A percentile compares a stretch with the other conserved stretches of the same genome.
Conservation (phyloP, 2,113 vertebrate species). For the Cheirogaleus medius region DNA sequence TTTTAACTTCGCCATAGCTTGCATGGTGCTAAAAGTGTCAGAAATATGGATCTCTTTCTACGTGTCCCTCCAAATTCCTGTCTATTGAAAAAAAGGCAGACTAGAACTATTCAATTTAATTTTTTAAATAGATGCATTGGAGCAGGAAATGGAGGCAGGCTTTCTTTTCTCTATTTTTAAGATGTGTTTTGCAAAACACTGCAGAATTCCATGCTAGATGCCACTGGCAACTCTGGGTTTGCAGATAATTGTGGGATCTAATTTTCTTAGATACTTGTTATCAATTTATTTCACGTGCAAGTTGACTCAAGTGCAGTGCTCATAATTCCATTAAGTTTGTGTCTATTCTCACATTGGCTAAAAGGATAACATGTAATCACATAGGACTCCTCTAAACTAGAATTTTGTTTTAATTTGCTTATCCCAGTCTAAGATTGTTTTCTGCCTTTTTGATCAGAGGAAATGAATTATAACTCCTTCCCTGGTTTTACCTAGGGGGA, state of each 20-base stretch:
- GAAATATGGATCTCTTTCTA: neutral
- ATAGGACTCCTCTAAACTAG: neutral
- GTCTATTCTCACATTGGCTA: neutral
- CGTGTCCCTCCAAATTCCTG: neutral
- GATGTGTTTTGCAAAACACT: neutral
- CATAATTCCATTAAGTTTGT: neutral
- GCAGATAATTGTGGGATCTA: neutral
- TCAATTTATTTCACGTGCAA: slow-evolving; percentile 9
- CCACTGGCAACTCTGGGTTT: neutral
- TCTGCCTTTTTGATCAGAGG: neutral
- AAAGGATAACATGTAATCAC: neutral
- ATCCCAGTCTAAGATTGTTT: neutral
- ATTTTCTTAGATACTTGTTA: slow-evolving; percentile 4
- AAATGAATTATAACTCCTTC: neutral
- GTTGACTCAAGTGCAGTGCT: neutral
- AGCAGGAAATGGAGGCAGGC: neutral
- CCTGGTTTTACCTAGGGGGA: too few species aligned
- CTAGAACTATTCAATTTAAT: neutral
- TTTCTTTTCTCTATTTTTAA: neutral
- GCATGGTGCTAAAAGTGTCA: neutral
- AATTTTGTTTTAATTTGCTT: slow-evolving; percentile 16
- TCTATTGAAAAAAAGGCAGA: neutral
- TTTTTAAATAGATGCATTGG: neutral
- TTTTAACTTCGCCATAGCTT: neutral
- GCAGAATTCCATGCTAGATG: neutral